Conservation (phyloP, 2,888 invertebrate species). For the Malthinus flaveolus region DNA sequence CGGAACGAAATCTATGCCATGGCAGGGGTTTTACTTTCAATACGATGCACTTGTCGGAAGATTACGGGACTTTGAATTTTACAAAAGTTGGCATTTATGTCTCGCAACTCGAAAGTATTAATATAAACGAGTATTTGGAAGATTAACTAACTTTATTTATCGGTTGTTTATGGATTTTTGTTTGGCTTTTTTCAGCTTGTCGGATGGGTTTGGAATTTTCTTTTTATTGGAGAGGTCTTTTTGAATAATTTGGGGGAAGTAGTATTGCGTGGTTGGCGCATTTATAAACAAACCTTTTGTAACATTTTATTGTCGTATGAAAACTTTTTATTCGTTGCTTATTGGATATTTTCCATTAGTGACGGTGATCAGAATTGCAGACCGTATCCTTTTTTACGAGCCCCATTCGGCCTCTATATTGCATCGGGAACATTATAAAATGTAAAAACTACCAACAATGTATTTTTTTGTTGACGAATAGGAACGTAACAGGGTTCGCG, state of each 20-base stretch:
- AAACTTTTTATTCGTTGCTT: conserved; percentile 52
- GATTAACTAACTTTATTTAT: background rate
- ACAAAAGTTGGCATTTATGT: conserved; percentile 49
- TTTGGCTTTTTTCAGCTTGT: too few species aligned
- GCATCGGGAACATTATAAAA: conserved; percentile 52
- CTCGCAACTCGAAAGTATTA: conserved; percentile 23
- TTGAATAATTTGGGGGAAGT: background rate
- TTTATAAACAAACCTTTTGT: conserved; percentile 41
- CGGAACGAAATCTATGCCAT: conserved; percentile 36
- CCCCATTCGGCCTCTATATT: conserved; percentile 51
- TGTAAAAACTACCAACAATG: conserved; percentile 53
- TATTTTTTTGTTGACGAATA: conserved; percentile 46
- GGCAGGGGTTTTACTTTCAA: conserved; percentile 48
- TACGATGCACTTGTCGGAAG: conserved; percentile 44
- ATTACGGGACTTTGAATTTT: conserved; percentile 45
- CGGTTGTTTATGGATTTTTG: background rate
- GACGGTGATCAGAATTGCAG: conserved; percentile 52
- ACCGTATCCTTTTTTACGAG: conserved; percentile 51
- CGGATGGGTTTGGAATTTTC: background rate
- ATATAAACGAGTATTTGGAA: background rate
- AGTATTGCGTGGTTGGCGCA: background rate
- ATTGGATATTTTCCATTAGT: conserved; percentile 52
- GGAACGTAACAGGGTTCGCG: conserved; percentile 37
- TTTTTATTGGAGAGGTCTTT: background rate
- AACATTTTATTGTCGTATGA: conserved; percentile 49